phyloP scores from a whole-genome alignment of 1,140 invertebrate genomes.

The Ceratina calcarata region DNA sequence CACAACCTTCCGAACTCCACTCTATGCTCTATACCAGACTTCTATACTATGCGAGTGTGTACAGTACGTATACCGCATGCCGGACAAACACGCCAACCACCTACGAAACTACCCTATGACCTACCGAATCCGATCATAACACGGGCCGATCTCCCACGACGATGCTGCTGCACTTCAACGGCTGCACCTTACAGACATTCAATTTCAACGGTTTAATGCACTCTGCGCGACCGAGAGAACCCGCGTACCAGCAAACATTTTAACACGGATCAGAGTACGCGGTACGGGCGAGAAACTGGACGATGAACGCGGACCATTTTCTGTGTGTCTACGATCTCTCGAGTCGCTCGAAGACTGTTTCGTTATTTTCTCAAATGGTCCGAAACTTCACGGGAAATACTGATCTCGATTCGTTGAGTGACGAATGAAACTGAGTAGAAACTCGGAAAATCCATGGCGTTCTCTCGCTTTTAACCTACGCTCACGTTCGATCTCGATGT shows the following conservation, averaged over 20 bases:
- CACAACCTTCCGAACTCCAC: constrained; percentile 45
- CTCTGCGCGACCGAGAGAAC: too few species aligned
- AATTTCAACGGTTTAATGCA: neutral
- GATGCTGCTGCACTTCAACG: neutral
- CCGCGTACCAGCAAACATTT: neutral
- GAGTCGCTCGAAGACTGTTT: neutral
- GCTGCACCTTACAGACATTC: neutral
- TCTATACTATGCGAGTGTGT: too few species aligned
- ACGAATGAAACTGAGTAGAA: neutral
- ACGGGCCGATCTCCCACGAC: neutral
- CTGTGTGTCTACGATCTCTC: neutral
- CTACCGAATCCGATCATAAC: constrained; percentile 36
- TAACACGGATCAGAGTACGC: neutral
- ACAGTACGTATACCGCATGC: constrained; percentile 21
- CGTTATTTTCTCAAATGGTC: neutral
- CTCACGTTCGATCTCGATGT: constrained; percentile 6
- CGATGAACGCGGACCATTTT: constrained; percentile 38
- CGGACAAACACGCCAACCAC: constrained; percentile 48
- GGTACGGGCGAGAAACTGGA: constrained; percentile 27
- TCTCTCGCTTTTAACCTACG: constrained; percentile 31
- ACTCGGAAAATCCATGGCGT: too few species aligned
- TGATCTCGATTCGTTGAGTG: neutral
- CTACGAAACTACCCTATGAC: constrained; percentile 51
- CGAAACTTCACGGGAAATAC: neutral
- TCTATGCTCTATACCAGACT: too few species aligned